These are phyloP conservation scores for Mustela lutreola DNA, from an alignment of 2,113 vertebrate species.

Conservation along the genomic window DNA sequence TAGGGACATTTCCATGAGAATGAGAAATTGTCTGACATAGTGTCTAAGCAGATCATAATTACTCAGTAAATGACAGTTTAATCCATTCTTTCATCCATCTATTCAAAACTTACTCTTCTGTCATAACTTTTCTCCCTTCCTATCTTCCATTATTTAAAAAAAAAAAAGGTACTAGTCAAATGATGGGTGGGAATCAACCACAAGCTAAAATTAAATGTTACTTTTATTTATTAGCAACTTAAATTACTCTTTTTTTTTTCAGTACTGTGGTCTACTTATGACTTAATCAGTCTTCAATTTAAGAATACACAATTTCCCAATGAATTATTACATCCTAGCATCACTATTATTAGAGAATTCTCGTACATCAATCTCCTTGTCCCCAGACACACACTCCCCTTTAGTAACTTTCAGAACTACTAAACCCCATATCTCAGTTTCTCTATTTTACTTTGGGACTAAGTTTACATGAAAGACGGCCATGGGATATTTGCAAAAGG, in stretches of 20 bases:
- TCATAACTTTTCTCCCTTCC: neutral
- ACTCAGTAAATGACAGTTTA: neutral
- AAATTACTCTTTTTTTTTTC: neutral
- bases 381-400: neutral
- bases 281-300: neutral
- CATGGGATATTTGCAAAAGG: neutral
- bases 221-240: slow-evolving; percentile 40
- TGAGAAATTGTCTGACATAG: neutral
- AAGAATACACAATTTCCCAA: slow-evolving; percentile 34
- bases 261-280: neutral
- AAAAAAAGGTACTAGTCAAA: neutral
- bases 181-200: neutral
- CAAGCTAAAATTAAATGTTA: slow-evolving; percentile 3
- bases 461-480: neutral
- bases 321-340: neutral
- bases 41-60: neutral
- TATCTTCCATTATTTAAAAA: neutral
- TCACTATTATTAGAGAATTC: neutral
- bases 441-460: neutral
- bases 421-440: neutral
- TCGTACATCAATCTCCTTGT: neutral
- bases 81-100: neutral
- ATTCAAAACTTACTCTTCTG: neutral
- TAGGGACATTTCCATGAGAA: neutral
- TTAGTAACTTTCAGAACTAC: neutral